Evolutionary conservation across 2,888 invertebrate species (phyloP).

Genomic region (Camponotus fellah): DNA sequence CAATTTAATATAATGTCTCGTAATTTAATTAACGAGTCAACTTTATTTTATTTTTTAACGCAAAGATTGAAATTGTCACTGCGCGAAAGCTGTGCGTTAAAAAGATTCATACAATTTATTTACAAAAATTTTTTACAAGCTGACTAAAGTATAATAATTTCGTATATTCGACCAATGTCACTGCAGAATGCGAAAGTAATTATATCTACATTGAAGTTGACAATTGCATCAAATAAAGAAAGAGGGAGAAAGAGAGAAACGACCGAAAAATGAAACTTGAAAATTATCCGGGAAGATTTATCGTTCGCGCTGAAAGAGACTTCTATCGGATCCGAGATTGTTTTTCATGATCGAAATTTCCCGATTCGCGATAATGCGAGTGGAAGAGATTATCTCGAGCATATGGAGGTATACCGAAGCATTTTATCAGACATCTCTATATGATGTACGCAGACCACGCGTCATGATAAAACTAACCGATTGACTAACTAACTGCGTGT

Average conservation of each 20-base stretch:
- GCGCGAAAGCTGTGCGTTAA: conserved; percentile 24
- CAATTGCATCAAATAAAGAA: background rate
- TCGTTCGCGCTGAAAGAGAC: conserved; percentile 51
- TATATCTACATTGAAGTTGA: conserved; percentile 20
- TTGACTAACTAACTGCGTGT: conserved; percentile 69
- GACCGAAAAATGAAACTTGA: conserved; percentile 43
- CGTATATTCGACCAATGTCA: conserved; percentile 46
- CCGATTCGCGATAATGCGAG: conserved; percentile 70
- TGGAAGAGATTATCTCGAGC: conserved; percentile 69
- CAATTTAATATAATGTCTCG: conserved; percentile 28
- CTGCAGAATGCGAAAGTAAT: conserved; percentile 52
- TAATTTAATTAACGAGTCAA: conserved; percentile 70
- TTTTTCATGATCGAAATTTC: conserved; percentile 64
- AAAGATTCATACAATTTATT: conserved; percentile 35
- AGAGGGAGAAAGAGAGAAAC: background rate
- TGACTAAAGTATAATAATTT: conserved; percentile 58
- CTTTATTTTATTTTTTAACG: conserved; percentile 61
- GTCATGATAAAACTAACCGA: conserved; percentile 76
- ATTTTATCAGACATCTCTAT: conserved; percentile 63
- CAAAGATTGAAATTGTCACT: conserved; percentile 66
- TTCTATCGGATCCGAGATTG: conserved; percentile 60
- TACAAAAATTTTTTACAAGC: conserved; percentile 41
- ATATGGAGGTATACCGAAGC: conserved; percentile 55
- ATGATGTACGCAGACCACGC: conserved; percentile 36
- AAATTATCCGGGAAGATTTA: conserved; percentile 63